phyloP scores from a whole-genome alignment of 2,797 vertebrate species.

The Leuciscus waleckii region DNA sequence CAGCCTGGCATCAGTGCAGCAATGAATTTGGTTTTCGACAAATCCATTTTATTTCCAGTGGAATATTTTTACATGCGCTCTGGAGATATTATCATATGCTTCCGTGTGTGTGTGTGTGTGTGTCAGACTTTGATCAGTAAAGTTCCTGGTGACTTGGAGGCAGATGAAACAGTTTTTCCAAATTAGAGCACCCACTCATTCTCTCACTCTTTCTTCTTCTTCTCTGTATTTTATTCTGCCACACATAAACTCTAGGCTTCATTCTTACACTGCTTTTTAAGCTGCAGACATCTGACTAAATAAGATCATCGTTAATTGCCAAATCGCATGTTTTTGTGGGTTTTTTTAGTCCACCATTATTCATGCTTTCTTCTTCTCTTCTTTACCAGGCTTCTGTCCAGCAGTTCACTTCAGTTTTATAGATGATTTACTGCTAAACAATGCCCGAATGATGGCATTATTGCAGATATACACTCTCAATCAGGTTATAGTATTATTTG shows the following conservation, averaged over 20 bases:
- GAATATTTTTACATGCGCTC: not conserved
- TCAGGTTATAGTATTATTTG: not conserved
- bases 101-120: slow-evolving; percentile 45
- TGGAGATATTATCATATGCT: slow-evolving; percentile 21
- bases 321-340: not conserved
- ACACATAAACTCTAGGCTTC: not conserved
- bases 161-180: slow-evolving; percentile 80
- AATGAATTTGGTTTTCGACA: not conserved
- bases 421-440: slow-evolving; percentile 51
- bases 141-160: slow-evolving; percentile 76
- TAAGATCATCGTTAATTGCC: not conserved
- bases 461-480: not conserved
- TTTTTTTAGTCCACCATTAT: not conserved
- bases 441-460: slow-evolving; percentile 28
- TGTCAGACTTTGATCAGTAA: slow-evolving; percentile 63
- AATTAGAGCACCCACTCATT: slow-evolving; percentile 77
- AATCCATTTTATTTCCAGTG: not conserved
- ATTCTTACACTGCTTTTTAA: not conserved
- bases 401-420: slow-evolving; percentile 49
- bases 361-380: not conserved
- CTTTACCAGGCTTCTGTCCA: slow-evolving; percentile 1
- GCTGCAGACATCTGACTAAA: slow-evolving; percentile 4
- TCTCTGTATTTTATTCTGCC: slow-evolving; percentile 1
- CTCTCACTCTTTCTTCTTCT: slow-evolving; percentile 12
- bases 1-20: not conserved